These are phyloP conservation scores for Linyphia triangularis DNA, from an alignment of 2,888 invertebrate species.

Conservation along the genomic window DNA sequence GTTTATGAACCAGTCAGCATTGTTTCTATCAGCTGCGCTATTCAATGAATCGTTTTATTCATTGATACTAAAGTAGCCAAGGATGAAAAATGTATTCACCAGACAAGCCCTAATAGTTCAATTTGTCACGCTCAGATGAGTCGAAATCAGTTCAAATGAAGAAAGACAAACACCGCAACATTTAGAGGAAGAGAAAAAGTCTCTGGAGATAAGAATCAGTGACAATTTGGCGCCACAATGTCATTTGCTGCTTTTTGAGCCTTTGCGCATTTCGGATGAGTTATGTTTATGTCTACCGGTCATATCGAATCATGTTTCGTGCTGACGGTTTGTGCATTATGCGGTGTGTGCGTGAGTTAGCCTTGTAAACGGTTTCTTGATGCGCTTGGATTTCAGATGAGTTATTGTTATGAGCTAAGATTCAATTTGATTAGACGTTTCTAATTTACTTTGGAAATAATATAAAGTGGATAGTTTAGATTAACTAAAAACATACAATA, in stretches of 20 bases:
- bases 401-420: too few relatives aligned
- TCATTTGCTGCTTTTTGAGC: background rate
- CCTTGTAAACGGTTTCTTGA: background rate
- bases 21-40: background rate
- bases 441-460: too few relatives aligned
- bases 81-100: slow-evolving; percentile 31
- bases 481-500: too few relatives aligned
- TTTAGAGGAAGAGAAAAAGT: background rate
- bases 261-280: background rate
- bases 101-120: slow-evolving; percentile 54
- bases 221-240: slow-evolving; percentile 38
- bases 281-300: background rate
- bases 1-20: background rate
- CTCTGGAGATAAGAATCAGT: slow-evolving; percentile 35
- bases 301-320: background rate
- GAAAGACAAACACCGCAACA: slow-evolving; percentile 37
- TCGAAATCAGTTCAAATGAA: slow-evolving; percentile 33
- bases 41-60: background rate
- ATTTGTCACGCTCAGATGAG: slow-evolving; percentile 42
- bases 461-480: too few relatives aligned
- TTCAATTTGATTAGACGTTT: too few relatives aligned
- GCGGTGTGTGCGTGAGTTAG: background rate
- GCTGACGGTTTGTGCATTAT: background rate
- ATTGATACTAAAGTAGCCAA: background rate
- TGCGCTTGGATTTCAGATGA: background rate